Base-by-base conservation (phyloP, 2,888 invertebrate species). In the Helobdella robusta region DNA sequence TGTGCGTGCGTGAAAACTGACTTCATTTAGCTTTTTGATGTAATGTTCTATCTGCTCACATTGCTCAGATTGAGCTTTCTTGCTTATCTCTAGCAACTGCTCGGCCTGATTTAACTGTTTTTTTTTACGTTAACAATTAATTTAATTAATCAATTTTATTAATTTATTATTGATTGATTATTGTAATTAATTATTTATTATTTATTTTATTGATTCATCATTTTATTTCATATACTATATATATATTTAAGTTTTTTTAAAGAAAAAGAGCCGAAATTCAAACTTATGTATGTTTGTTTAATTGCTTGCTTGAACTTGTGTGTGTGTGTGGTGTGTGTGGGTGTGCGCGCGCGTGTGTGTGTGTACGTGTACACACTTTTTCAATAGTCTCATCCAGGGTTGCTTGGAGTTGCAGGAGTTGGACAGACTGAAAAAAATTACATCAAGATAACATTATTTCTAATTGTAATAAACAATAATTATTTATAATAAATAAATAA, bases 301-400 rank as follows among this genome's bases (percentile, higher is more conserved):
- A n/a, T n/a, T n/a, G n/a, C n/a, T n/a, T n/a, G n/a, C n/a, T n/a
- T n/a, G n/a, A n/a, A n/a, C n/a, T n/a, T n/a, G n/a, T n/a, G n/a
- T n/a, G n/a, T n/a, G n/a, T n/a, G n/a, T n/a, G n/a, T n/a, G n/a
- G n/a, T n/a, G n/a, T n/a, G n/a, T n/a, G n/a, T n/a, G n/a, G n/a
- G n/a, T n/a, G n/a, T n/a, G n/a, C n/a, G n/a, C n/a, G n/a, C n/a
- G n/a, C n/a, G n/a, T n/a, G n/a, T n/a, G n/a, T n/a, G n/a, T n/a
- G n/a, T n/a, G n/a, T n/a, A n/a, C n/a, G n/a, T n/a, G 64, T 62
- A 52, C 64, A 67, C 68, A 81, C 79, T 76, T 91, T 90, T 78
- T 91, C 89, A 20, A 84, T 84, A 75, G 87, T 88, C 74, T 88
- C 87, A 23, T 86, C 83, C 25, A 92, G 78, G 74, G 87, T 86